Evolutionary conservation across 2,113 vertebrate genomes (phyloP), one percentile per base, ranked within the genome.

Genomic region (Psittacula cyanocephala): DNA sequence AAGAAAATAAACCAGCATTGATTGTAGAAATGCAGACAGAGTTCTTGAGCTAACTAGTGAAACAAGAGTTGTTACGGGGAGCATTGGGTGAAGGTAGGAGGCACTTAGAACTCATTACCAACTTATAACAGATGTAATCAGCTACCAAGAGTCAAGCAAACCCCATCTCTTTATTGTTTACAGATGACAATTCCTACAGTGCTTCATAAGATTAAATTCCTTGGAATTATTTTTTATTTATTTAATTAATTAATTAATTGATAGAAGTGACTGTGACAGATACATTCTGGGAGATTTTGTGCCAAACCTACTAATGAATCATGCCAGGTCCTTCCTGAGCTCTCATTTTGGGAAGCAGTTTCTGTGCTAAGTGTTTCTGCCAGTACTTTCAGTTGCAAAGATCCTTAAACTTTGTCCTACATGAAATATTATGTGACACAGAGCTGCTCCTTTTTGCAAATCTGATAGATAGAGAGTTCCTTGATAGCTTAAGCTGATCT

Each of bases 241-340:
- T 11, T 28, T 11, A 12, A 12, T 55, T 33, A 12, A 18, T 55
- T 55, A 17, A 7, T 33, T 59, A 59, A 23, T 59, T 33, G 37
- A 7, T 20, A 22, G 53, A 27, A 31, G 31, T 49, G 41, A 43
- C 33, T 31, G 10, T 20, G 39, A 5, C 29, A 39, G 41, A 64
- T 4, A 2, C 24, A 3, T 10, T n/a, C 17, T n/a, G 63, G 28
- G 29, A 47, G 27, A 4, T 25, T 14, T 17, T 18, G 18, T 35
- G 37, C 63, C 50, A 35, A 8, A 50, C 43, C 47, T 60, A 0
- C 46, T 22, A 0, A 17, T 11, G 24, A 35, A 19, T 46, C 0
- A 0, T n/a, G 33, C 31, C 17, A 7, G 24, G 41, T 60, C 55
- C 44, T 80, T 15, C 53, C 62, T 7, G 41, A 62, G 39, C 41